phyloP scores from a whole-genome alignment of 2,888 invertebrate species.

The Linnaemya vulpina region DNA sequence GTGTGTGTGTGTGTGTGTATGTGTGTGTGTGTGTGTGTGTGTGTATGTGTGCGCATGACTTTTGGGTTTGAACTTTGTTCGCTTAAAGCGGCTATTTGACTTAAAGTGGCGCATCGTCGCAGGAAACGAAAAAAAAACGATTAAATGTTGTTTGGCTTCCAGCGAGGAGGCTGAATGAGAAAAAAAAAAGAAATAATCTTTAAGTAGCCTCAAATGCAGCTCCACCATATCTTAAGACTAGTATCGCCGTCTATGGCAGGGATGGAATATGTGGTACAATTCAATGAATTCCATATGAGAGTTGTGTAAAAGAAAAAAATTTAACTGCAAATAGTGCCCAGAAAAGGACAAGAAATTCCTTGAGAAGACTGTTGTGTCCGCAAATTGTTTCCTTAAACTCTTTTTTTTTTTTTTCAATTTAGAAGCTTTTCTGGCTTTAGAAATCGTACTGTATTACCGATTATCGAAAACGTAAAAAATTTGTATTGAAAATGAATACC shows the following conservation, averaged over 20 bases:
- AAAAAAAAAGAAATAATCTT: constrained; percentile 20
- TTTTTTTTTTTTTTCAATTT: no score
- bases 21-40: constrained; percentile 34
- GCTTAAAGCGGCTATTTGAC: constrained; percentile 69
- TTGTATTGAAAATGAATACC: no score
- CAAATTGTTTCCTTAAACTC: no score
- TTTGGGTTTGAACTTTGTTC: constrained; percentile 65
- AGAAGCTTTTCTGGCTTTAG: no score
- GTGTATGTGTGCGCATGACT: constrained; percentile 48
- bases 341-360: no score
- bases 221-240: background rate
- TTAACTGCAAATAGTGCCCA: background rate
- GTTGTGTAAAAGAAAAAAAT: background rate
- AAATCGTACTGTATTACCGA: no score
- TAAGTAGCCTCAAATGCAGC: constrained; percentile 19
- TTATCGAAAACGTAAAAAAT: no score
- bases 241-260: background rate
- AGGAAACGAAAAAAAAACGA: constrained; percentile 42
- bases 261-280: background rate
- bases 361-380: no score
- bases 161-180: constrained; percentile 34
- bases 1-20: constrained; percentile 27
- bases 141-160: constrained; percentile 44
- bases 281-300: background rate
- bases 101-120: constrained; percentile 66